Percentiles rank a stretch among this genome's conserved stretches.
Evolutionary conservation across 1,140 invertebrate genomes (phyloP).

Genomic region (Chrysomallon squamiferum): DNA sequence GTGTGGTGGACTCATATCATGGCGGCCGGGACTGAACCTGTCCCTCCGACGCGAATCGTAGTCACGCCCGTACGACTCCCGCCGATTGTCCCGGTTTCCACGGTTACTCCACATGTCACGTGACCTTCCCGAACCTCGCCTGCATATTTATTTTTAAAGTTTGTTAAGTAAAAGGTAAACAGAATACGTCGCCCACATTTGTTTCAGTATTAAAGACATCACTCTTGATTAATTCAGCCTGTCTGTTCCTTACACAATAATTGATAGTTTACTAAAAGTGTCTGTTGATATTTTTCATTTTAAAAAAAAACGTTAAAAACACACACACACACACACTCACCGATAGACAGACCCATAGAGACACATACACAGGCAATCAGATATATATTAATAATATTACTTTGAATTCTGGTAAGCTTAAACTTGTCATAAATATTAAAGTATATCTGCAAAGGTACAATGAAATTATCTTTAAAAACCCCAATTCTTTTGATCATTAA

Average conservation of each 20-base stretch:
- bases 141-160: background rate
- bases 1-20: conserved; percentile 56
- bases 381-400: too few relatives aligned
- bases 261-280: background rate
- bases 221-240: background rate
- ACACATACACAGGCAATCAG: too few relatives aligned
- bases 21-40: conserved; percentile 46
- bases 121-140: conserved; percentile 12
- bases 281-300: too few relatives aligned
- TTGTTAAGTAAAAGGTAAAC: background rate
- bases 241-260: background rate
- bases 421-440: too few relatives aligned
- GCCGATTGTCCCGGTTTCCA: conserved; percentile 30
- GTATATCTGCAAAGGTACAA: too few relatives aligned
- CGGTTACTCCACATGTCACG: conserved; percentile 47
- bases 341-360: too few relatives aligned
- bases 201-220: background rate
- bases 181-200: background rate
- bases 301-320: too few relatives aligned
- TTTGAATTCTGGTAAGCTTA: too few relatives aligned
- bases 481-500: too few relatives aligned
- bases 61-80: conserved; percentile 44
- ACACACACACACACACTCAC: too few relatives aligned
- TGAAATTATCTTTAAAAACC: too few relatives aligned
- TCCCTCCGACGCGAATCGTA: conserved; percentile 45